Evolutionary conservation across 1,140 invertebrate species (phyloP).

Genomic region (Conus ventricosus): DNA sequence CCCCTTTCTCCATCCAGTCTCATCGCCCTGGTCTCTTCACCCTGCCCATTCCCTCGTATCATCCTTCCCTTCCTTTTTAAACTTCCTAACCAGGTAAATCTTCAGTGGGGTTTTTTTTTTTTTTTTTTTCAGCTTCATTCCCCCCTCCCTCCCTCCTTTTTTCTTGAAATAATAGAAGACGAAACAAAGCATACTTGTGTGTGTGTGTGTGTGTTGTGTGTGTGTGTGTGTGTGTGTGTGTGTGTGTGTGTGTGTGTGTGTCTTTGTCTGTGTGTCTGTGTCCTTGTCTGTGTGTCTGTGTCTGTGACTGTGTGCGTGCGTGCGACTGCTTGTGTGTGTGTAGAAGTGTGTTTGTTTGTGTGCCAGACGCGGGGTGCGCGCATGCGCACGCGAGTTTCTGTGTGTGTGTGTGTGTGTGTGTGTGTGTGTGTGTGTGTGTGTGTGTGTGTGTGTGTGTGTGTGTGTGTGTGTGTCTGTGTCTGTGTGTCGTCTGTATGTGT

Average conservation of each 20-base stretch:
- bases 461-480: not conserved
- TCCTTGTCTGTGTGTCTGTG: too few species aligned
- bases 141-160: too few species aligned
- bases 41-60: too few species aligned
- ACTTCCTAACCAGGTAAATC: too few species aligned
- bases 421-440: not conserved
- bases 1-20: too few species aligned
- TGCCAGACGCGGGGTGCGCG: not conserved
- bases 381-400: not conserved
- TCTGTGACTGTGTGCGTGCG: not conserved
- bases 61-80: too few species aligned
- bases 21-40: too few species aligned
- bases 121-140: too few species aligned
- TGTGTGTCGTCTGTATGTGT: not conserved
- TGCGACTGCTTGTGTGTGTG: not conserved
- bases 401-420: not conserved
- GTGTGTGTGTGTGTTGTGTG: not conserved
- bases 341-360: too few species aligned
- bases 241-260: not conserved
- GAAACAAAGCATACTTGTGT: not conserved
- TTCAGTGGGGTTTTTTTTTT: too few species aligned
- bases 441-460: not conserved
- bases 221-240: not conserved
- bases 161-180: too few species aligned
- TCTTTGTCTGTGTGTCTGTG: not conserved